Percentiles rank a stretch among this genome's conserved stretches.
Conservation (phyloP, 30 jellyfish, hydroid and myxozoan genomes). For the Pelagia noctiluca region DNA sequence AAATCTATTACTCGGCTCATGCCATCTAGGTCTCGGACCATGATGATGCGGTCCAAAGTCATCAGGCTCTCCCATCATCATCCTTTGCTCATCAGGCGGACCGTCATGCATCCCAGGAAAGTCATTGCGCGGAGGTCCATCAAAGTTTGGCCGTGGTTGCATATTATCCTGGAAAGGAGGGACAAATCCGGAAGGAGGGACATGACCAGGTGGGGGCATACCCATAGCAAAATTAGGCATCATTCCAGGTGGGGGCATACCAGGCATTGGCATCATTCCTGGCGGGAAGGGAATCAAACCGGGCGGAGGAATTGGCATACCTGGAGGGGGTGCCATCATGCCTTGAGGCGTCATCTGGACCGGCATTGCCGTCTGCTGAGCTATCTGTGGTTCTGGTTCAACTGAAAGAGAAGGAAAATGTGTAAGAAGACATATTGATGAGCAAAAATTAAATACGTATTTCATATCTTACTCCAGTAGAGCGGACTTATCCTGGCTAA, state of each 20-base stretch:
- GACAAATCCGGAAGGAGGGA: constrained; percentile 58
- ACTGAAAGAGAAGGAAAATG: not conserved
- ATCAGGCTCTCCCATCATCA: constrained; percentile 1
- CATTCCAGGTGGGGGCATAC: constrained; percentile 78
- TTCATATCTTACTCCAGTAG: too few relatives aligned
- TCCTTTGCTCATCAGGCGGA: constrained; percentile 21
- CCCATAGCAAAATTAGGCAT: constrained; percentile 66
- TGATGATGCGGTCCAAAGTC: constrained; percentile 8
- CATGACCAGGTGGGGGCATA: constrained; percentile 69
- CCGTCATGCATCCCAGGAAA: constrained; percentile 3
- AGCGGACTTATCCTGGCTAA: too few relatives aligned
- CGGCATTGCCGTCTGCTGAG: constrained; percentile 14
- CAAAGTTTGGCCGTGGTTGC: constrained; percentile 54
- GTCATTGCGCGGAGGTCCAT: constrained; percentile 32
- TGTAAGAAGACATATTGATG: not conserved
- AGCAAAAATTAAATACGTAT: not conserved
- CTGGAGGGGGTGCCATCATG: constrained; percentile 80
- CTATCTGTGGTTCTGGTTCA: constrained; percentile 26
- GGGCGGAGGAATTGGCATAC: constrained; percentile 83
- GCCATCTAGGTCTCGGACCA: constrained; percentile 13
- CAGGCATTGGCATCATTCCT: constrained; percentile 78
- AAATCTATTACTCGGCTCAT: constrained; percentile 35
- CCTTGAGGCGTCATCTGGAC: constrained; percentile 62
- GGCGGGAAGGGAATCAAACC: constrained; percentile 86
- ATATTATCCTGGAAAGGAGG: constrained; percentile 34